A percentile compares a stretch with the other conserved stretches of the same genome.
phyloP scores from a whole-genome alignment of 2,888 invertebrate genomes.

The Linnaemya tessellans region DNA sequence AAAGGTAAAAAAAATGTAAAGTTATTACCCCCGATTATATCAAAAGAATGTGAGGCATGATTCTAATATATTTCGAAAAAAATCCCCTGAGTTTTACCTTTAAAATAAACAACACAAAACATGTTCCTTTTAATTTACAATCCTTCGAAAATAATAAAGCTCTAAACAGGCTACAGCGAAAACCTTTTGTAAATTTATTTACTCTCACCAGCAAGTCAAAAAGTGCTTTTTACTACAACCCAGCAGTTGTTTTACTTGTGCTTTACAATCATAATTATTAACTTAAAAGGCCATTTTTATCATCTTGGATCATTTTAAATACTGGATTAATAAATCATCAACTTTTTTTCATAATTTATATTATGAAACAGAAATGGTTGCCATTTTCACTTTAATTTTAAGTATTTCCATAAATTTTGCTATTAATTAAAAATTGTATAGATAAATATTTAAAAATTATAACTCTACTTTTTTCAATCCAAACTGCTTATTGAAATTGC shows the following conservation, averaged over 20 bases:
- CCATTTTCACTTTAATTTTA: neutral
- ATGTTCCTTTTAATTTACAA: neutral
- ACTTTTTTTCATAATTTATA: too few species aligned
- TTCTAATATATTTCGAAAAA: slow-evolving; percentile 7
- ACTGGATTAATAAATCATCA: too few species aligned
- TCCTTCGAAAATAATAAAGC: neutral
- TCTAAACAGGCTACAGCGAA: neutral
- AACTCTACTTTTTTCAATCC: slow-evolving; percentile 31
- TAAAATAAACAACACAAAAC: neutral
- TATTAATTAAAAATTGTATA: neutral
- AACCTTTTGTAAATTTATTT: neutral
- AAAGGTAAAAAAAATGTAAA: slow-evolving; percentile 76
- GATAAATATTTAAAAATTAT: slow-evolving; percentile 49
- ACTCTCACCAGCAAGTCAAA: neutral
- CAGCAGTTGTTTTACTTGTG: neutral
- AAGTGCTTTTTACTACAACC: neutral
- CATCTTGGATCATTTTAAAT: too few species aligned
- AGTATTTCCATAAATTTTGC: slow-evolving; percentile 3
- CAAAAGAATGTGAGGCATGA: slow-evolving; percentile 40
- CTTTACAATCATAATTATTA: too few species aligned
- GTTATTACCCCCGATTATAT: neutral
- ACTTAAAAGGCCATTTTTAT: neutral
- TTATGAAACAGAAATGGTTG: too few species aligned
- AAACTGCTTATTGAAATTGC: slow-evolving; percentile 62
- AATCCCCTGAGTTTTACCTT: neutral